Evolutionary conservation across 1,140 invertebrate genomes (phyloP).

Genomic region (Dendroctonus valens): DNA sequence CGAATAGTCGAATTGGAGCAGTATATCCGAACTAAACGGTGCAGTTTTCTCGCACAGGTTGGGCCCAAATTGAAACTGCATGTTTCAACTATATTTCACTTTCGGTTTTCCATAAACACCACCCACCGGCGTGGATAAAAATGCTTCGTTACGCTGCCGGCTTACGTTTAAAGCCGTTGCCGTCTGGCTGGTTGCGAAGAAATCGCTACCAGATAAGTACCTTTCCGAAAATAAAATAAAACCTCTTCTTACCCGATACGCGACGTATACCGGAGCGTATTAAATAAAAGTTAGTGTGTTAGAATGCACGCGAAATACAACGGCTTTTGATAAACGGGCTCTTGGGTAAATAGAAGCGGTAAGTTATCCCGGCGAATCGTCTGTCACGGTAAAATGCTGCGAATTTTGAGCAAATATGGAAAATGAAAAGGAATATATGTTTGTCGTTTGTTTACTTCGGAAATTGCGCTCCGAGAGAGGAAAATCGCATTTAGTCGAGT

Average conservation of each 20-base stretch:
- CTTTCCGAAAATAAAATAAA: conserved; percentile 23
- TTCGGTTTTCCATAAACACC: conserved; percentile 24
- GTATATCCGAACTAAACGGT: no score
- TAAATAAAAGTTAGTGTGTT: conserved; percentile 18
- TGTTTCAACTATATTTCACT: conserved; percentile 12
- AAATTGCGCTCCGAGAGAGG: no score
- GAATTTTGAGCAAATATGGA: no score
- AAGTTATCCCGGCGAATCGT: conserved; percentile 11
- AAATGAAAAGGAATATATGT: no score
- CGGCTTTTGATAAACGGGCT: conserved; percentile 14
- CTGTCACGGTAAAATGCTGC: conserved; percentile 1
- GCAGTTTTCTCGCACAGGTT: no score
- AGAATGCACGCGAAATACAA: conserved; percentile 13
- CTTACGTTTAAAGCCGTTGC: conserved; percentile 11
- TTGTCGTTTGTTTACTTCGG: background rate
- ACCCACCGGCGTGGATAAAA: conserved; percentile 16
- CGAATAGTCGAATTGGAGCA: no score
- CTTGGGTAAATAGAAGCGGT: conserved; percentile 13
- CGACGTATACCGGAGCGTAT: conserved; percentile 11
- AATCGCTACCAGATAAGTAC: conserved; percentile 31
- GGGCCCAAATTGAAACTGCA: conserved; percentile 5
- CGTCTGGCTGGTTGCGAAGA: conserved; percentile 26
- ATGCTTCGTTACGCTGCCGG: conserved; percentile 21
- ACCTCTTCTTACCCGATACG: conserved; percentile 8
- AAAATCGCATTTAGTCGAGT: no score